Evolutionary conservation across 1,140 invertebrate genomes (phyloP).

Genomic region (Drosophila paulistorum): DNA sequence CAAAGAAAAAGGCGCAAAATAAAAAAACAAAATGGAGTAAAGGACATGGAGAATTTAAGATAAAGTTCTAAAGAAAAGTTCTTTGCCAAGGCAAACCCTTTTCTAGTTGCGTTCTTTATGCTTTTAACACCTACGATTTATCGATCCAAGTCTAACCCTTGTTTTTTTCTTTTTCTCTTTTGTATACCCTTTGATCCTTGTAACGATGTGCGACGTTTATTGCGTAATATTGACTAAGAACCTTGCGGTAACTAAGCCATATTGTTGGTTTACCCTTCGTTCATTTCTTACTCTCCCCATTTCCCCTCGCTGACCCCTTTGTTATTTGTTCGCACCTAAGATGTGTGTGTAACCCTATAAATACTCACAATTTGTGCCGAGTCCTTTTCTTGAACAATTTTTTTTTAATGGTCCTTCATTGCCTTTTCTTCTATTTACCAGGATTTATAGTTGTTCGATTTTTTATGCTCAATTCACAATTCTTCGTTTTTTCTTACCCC

Average conservation of each 20-base stretch:
- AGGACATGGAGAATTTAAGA: neutral
- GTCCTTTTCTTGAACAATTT: constrained; percentile 45
- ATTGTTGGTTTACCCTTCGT: constrained; percentile 41
- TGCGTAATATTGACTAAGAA: constrained; percentile 40
- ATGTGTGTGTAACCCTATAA: constrained; percentile 48
- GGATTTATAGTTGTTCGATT: constrained; percentile 63
- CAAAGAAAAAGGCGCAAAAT: neutral
- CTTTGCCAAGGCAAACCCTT: neutral
- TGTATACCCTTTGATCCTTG: constrained; percentile 11
- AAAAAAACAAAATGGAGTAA: neutral
- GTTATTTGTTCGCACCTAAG: constrained; percentile 45
- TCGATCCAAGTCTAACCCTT: constrained; percentile 8
- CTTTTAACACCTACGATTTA: constrained; percentile 63
- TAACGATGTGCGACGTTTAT: constrained; percentile 39
- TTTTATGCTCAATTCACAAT: constrained; percentile 56
- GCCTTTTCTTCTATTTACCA: constrained; percentile 54
- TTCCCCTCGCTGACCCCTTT: constrained; percentile 16
- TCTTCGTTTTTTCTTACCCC: constrained; percentile 25
- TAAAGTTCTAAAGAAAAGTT: neutral
- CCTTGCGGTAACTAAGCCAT: constrained; percentile 50
- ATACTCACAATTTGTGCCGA: constrained; percentile 23
- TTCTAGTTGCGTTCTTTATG: neutral
- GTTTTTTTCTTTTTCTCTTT: neutral
- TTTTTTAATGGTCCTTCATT: constrained; percentile 64
- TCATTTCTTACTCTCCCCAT: neutral